Conservation (phyloP, 2,888 invertebrate species). For the Deilephila elpenor region DNA sequence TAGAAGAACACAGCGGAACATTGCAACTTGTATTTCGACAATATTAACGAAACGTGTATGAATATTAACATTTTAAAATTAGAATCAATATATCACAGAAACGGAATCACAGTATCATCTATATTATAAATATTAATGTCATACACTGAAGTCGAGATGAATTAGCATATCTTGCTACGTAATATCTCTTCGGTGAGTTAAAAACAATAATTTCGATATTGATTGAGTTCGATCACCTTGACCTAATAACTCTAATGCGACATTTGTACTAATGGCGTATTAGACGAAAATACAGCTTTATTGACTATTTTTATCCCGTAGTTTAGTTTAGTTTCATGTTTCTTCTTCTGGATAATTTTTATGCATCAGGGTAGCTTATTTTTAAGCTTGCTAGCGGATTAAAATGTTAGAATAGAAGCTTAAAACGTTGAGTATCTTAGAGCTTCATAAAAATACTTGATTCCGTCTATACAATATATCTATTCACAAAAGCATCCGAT, state of each 20-base stretch:
- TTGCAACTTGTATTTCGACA: background rate
- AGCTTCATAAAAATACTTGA: too few species aligned
- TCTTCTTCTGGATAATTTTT: too few species aligned
- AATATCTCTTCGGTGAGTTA: background rate
- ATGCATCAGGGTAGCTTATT: too few species aligned
- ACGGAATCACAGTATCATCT: conserved; percentile 20
- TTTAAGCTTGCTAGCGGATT: too few species aligned
- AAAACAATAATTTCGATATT: conserved; percentile 7
- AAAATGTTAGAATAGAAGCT: too few species aligned
- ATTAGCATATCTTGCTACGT: conserved; percentile 20
- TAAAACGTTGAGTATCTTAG: too few species aligned
- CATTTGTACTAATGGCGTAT: background rate
- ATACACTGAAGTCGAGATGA: conserved; percentile 1
- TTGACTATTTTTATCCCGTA: too few species aligned
- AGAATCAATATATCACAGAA: conserved; percentile 13
- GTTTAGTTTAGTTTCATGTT: too few species aligned
- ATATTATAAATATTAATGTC: conserved; percentile 3
- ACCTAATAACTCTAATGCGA: conserved; percentile 15
- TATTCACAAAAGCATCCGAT: too few species aligned
- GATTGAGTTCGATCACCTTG: background rate
- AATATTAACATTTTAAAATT: conserved; percentile 2
- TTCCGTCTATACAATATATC: too few species aligned
- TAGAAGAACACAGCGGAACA: too few species aligned
- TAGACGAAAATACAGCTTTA: background rate
- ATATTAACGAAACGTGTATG: conserved; percentile 5